These are phyloP conservation scores for Agrilus planipennis DNA, from an alignment of 1,140 invertebrate genomes.

Conservation along the genomic window DNA sequence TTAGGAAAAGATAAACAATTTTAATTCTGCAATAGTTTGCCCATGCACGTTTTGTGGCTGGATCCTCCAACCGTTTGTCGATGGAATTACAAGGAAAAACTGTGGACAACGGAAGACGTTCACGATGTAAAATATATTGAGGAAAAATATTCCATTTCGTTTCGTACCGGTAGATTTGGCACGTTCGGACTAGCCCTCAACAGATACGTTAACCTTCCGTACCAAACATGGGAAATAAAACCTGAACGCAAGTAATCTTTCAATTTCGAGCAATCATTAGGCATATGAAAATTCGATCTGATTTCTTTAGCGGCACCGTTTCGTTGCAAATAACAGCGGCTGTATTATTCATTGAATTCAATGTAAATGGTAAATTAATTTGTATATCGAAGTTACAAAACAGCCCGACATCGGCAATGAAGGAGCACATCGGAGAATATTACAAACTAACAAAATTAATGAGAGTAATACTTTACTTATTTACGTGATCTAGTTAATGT, in stretches of 20 bases:
- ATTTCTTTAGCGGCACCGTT: slow-evolving; percentile 38
- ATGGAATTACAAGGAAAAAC: slow-evolving; percentile 48
- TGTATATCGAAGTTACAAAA: slow-evolving; percentile 45
- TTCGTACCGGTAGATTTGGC: slow-evolving; percentile 61
- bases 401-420: slow-evolving; percentile 39
- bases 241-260: slow-evolving; percentile 45
- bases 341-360: slow-evolving; percentile 56
- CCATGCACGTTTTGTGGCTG: slow-evolving; percentile 66
- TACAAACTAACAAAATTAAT: slow-evolving; percentile 41
- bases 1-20: slow-evolving; percentile 1
- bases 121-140: slow-evolving; percentile 76
- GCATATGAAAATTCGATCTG: neutral
- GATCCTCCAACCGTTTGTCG: slow-evolving; percentile 69
- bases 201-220: slow-evolving; percentile 68
- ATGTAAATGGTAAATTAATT: slow-evolving; percentile 45
- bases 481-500: neutral
- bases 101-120: slow-evolving; percentile 64
- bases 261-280: neutral
- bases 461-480: slow-evolving; percentile 33
- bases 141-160: slow-evolving; percentile 62
- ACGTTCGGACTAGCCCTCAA: slow-evolving; percentile 62
- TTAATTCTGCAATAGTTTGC: slow-evolving; percentile 20
- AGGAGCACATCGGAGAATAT: slow-evolving; percentile 42
- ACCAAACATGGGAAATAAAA: slow-evolving; percentile 72
- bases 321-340: slow-evolving; percentile 52